Conservation (phyloP, 2,888 invertebrate species). For the Thyatira batis region DNA sequence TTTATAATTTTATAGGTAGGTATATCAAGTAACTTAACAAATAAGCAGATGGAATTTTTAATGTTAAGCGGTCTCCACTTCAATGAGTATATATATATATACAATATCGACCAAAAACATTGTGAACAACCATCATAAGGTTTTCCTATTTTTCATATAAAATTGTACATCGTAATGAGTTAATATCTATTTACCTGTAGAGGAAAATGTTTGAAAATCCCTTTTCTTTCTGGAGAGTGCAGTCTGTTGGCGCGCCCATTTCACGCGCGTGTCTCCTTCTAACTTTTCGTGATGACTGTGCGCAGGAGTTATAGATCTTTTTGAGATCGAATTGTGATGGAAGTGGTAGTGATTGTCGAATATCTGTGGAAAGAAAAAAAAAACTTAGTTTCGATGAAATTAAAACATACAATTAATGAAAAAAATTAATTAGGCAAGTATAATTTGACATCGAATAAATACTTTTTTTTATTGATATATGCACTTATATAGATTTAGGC, state of each 20-base stretch:
- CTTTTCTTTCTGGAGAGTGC: conserved; percentile 91
- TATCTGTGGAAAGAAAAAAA: conserved; percentile 84
- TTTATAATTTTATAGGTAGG: too few species aligned
- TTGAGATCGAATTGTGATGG: conserved; percentile 89
- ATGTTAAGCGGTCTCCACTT: too few species aligned
- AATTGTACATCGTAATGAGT: too few species aligned
- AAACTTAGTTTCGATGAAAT: background rate
- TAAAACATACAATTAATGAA: too few species aligned
- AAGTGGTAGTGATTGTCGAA: conserved; percentile 93
- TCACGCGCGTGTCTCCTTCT: conserved; percentile 88
- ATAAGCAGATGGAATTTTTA: background rate
- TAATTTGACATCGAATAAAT: too few species aligned
- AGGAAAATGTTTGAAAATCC: conserved; percentile 75
- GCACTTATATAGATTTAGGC: background rate
- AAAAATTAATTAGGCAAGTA: too few species aligned
- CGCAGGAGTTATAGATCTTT: conserved; percentile 88
- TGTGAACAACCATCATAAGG: too few species aligned
- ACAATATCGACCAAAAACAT: too few species aligned
- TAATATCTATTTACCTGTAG: conserved; percentile 50
- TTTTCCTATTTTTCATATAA: too few species aligned
- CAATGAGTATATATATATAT: too few species aligned
- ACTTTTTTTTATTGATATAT: too few species aligned
- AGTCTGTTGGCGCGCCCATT: conserved; percentile 92
- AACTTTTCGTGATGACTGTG: conserved; percentile 87
- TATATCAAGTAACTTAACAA: too few species aligned